A percentile compares a stretch with the other conserved stretches of the same genome.
These are phyloP conservation scores for Sciurus vulgaris DNA, from an alignment of 2,797 vertebrate species.

Conservation along the genomic window DNA sequence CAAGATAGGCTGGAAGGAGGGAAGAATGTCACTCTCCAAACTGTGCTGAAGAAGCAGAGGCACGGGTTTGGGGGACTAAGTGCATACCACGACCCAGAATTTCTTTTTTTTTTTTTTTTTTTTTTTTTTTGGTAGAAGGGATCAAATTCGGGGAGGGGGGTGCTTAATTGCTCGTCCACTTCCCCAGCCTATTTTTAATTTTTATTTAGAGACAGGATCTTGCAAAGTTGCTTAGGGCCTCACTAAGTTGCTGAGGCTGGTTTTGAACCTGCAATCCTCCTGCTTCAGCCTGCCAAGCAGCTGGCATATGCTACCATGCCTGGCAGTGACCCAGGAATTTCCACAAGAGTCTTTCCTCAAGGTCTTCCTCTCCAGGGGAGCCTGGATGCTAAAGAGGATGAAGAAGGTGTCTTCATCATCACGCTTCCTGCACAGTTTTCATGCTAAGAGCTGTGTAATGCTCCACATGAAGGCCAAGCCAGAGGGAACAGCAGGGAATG, in stretches of 20 bases:
- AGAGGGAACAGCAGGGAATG: not conserved
- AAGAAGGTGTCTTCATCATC: not conserved
- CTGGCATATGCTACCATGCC: too few species aligned
- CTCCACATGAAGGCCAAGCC: not conserved
- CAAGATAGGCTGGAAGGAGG: slow-evolving; percentile 96
- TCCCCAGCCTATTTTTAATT: too few species aligned
- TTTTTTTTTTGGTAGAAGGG: too few species aligned
- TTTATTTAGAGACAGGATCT: too few species aligned
- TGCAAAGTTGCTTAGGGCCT: too few species aligned
- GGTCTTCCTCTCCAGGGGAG: not conserved
- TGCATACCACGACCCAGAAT: not conserved
- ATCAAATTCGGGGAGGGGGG: too few species aligned
- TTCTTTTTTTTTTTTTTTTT: too few species aligned
- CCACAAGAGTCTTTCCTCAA: not conserved
- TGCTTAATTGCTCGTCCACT: too few species aligned
- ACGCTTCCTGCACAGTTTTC: not conserved
- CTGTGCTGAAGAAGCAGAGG: slow-evolving; percentile 91
- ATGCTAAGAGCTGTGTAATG: not conserved
- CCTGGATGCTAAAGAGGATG: not conserved
- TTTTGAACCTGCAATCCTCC: too few species aligned
- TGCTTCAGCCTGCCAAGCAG: too few species aligned
- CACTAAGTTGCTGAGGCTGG: too few species aligned
- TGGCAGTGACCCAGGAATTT: not conserved
- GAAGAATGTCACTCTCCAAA: slow-evolving; percentile 96
- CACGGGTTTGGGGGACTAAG: not conserved